Percentiles rank a stretch among this genome's conserved stretches.
Conservation (phyloP, 2,113 vertebrate species). For the Ctenodactylus gundi region DNA sequence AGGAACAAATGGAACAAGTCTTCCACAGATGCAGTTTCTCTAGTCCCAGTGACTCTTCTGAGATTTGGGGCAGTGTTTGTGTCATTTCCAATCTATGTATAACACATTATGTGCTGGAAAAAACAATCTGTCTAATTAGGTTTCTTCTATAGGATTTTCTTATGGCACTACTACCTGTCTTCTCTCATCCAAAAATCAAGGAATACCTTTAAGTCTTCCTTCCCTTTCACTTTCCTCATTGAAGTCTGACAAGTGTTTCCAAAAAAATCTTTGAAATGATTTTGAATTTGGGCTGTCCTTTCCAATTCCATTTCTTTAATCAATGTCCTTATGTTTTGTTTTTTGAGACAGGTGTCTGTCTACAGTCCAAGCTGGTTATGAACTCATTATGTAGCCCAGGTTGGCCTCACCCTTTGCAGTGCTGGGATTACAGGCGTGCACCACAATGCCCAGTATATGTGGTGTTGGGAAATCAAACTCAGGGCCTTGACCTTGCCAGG, state of each 20-base stretch:
- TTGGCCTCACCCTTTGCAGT: no score
- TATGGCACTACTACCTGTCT: not conserved
- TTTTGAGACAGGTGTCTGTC: no score
- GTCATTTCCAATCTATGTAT: not conserved
- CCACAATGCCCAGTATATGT: no score
- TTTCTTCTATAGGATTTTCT: not conserved
- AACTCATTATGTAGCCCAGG: no score
- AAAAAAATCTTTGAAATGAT: not conserved
- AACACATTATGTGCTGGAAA: not conserved
- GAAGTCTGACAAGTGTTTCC: not conserved
- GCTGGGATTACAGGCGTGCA: no score
- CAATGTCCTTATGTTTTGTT: no score
- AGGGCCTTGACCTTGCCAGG: no score
- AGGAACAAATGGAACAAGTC: not conserved
- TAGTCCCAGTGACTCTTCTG: not conserved
- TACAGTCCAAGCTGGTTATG: no score
- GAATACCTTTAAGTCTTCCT: not conserved
- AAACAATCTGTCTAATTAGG: not conserved
- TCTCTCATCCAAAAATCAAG: not conserved
- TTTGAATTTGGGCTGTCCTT: not conserved
- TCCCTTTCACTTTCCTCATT: not conserved
- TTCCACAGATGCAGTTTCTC: accelerated
- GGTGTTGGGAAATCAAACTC: no score
- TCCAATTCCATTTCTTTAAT: not conserved
- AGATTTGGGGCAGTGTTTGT: not conserved